phyloP scores from a whole-genome alignment of 2,888 invertebrate species.

The Leptarthrus brevirostris region DNA sequence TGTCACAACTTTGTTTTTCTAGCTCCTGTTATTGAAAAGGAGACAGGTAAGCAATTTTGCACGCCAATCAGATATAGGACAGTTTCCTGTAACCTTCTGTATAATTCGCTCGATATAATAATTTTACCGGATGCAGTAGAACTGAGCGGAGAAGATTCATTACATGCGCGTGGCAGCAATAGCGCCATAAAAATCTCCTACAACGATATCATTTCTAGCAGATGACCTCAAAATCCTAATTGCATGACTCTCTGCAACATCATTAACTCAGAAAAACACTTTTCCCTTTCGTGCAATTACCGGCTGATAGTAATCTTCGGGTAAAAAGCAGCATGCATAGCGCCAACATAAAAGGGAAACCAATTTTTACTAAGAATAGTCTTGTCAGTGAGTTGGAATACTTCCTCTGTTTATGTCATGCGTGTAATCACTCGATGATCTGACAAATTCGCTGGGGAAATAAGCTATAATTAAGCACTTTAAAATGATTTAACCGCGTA shows the following conservation, averaged over 20 bases:
- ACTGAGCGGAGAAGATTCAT: not conserved
- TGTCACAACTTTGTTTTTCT: no score
- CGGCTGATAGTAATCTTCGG: constrained; percentile 16
- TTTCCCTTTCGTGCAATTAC: constrained; percentile 37
- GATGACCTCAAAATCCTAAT: constrained; percentile 42
- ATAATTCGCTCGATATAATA: not conserved
- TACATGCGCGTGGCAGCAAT: not conserved
- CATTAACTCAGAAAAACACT: constrained; percentile 28
- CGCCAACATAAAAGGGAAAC: constrained; percentile 11
- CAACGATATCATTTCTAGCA: constrained; percentile 5
- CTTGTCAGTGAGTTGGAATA: constrained; percentile 5
- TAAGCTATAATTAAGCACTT: not conserved
- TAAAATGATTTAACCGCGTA: not conserved
- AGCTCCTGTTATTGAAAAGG: no score
- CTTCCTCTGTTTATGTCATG: constrained; percentile 22
- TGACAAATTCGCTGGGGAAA: not conserved
- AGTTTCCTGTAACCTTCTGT: not conserved
- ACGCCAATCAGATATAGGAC: not conserved
- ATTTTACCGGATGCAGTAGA: not conserved
- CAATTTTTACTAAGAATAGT: not conserved
- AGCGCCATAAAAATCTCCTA: not conserved
- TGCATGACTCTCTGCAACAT: constrained; percentile 17
- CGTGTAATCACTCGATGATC: constrained; percentile 19
- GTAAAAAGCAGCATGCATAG: not conserved
- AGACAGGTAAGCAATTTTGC: no score